Base-by-base conservation (phyloP, 2,888 invertebrate genomes). In the Byasa hedistus region DNA sequence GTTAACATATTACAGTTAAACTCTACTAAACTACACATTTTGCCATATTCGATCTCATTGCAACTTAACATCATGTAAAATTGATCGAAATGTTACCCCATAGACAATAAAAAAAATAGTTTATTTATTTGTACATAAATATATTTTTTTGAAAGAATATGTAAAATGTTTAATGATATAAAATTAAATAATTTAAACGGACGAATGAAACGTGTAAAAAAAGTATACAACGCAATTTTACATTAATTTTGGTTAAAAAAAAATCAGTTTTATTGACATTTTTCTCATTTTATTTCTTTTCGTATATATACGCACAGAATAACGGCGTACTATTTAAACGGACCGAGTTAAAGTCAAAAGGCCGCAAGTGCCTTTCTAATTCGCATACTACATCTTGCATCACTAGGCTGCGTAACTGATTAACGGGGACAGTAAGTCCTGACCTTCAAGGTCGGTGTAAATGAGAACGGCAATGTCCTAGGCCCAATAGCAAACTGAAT, bases 301-400 rank as follows among this genome's bases (percentile, higher is more conserved):
- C 3, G 51, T 21, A 44, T 56, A 62, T 24, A 54, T 12, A 12
- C 22, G 3, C 21, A 23, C 44, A 44, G 55, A 51, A 32, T 60
- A 24, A 60, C 23, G 19, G 36, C 39, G 58, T 32, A 60, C 36
- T 21, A 24, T 44, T 51, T 24, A 54, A 66, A 58, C 21, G 55
- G 12, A 36, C 52, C 52, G 39, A 60, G 48, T 62, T 54, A 36
- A 27, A 51, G 60, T 60, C 61, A 57, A 67, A 54, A 64, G 63
- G 60, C 60, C 60, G 61, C 67, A 64, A 51, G 57, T 48, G 52
- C 57, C 67, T 61, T 68, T 68, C 64, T 57, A 64, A 63, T 64
- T 55, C 60, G 64, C 44, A 44, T 44, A 65, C 56, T 61, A 44
- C 15, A 39, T 52, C 67, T 68, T 57, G 57, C 57, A 64, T 60